Base-by-base conservation (phyloP, 2,113 vertebrate species). In the Pterophyllum scalare region DNA sequence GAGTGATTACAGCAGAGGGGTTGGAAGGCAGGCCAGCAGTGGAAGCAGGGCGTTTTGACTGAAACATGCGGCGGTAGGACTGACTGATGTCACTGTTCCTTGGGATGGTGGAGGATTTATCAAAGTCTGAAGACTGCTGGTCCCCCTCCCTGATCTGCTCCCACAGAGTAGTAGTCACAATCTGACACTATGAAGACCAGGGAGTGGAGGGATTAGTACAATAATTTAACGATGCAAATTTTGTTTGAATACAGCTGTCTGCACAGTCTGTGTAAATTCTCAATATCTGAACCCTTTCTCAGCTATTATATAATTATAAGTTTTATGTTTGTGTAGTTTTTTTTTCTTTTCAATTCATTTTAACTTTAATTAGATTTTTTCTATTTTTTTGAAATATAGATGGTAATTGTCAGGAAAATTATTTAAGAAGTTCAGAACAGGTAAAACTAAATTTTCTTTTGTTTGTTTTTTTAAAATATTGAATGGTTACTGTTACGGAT, bases 101-200 rank as follows among this genome's bases (percentile, higher is more conserved):
- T 0, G 97, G 97, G 87, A 97, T 96, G 85, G 97, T 97, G 83
- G 94, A 97, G 67, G 97, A 97, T 82, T 97, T 97, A 87, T 98
- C 97, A 2, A 96, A 96, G 79, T 98, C 97, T 4, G 82, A 61
- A 6, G 84, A 54, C 0, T 95, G 97, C 65, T 96, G 96, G 3
- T 98, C 97, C 10, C 89, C 91, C 22, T 99, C 97, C 97, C 81
- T 96, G 96, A 79, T 98, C 97, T 14, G 93, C 96, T 13, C 96
- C 97, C 67, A 97, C 95, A 3, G 97, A 97, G 95, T 97, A 98
- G 93, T 97, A 97, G 92, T 98, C 98, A 19, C 97, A 98, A 96
- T 99, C 98, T 91, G 97, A 98, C 85, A 97, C 97, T 98, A 1
- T 84, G 85, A 59, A 20, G 76, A 46, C 7, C 19, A 72, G 33